These are phyloP conservation scores for Myiotriccus ornatus DNA, from an alignment of 2,797 vertebrate species.

Conservation along the genomic window DNA sequence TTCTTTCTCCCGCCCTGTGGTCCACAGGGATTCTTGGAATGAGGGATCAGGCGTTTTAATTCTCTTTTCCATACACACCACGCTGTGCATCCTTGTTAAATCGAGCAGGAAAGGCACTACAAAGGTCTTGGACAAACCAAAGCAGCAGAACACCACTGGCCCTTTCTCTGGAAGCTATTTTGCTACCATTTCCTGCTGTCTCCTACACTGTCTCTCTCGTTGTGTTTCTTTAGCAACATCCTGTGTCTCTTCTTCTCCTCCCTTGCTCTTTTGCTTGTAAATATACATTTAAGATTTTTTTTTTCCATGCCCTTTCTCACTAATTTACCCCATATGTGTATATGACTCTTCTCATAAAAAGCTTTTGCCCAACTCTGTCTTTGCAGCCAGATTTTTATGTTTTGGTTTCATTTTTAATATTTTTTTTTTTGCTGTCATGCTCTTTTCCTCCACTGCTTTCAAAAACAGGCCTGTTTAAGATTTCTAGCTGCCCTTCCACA, in stretches of 20 bases:
- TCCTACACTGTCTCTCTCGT: not conserved
- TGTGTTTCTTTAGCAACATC: not conserved
- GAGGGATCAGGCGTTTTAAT: not conserved
- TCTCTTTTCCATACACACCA: not conserved
- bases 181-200: not conserved
- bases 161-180: not conserved
- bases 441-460: not conserved
- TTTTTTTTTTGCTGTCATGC: not conserved
- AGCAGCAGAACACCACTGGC: not conserved
- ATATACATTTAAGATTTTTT: not conserved
- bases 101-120: not conserved
- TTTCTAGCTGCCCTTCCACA: not conserved
- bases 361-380: not conserved
- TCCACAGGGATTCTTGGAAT: not conserved
- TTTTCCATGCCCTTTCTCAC: conserved; percentile 6
- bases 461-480: not conserved
- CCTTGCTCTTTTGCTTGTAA: conserved; percentile 12
- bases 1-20: not conserved
- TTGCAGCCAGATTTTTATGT: not conserved
- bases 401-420: conserved; percentile 30
- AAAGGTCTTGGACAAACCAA: not conserved
- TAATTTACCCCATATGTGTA: conserved; percentile 51
- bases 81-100: not conserved
- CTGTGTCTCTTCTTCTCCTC: not conserved
- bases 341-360: conserved; percentile 19